Evolutionary conservation across 2,888 invertebrate species (phyloP).

Genomic region (Meghimatium bilineatum): DNA sequence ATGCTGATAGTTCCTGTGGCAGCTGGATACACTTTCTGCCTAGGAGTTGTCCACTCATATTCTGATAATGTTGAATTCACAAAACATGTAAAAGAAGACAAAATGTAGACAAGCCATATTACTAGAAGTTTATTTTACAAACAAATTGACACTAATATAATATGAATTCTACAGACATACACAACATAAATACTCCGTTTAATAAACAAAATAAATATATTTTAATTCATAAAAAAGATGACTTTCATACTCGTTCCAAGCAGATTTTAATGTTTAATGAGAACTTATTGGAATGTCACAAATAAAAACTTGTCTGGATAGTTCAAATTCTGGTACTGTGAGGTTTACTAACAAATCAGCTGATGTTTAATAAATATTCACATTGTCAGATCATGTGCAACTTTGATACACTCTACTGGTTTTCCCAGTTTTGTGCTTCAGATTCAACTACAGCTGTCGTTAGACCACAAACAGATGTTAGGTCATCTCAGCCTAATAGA

Average conservation of each 20-base stretch:
- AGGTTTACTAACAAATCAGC: background rate
- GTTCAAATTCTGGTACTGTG: background rate
- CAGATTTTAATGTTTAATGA: background rate
- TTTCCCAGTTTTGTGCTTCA: no score
- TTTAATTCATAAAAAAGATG: background rate
- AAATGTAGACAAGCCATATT: background rate
- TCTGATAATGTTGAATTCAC: no score
- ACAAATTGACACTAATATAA: background rate
- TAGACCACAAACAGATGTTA: no score
- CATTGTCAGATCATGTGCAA: background rate
- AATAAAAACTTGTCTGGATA: background rate
- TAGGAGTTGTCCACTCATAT: no score
- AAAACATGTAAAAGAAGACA: no score
- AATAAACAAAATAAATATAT: background rate
- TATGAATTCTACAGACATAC: slow-evolving; percentile 15
- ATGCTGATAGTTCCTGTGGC: no score
- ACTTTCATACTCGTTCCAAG: background rate
- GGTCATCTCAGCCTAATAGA: no score
- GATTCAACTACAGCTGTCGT: no score
- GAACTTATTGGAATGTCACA: background rate
- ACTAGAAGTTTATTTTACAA: slow-evolving; percentile 24
- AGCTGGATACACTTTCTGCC: no score
- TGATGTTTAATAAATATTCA: background rate
- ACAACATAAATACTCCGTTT: slow-evolving; percentile 27
- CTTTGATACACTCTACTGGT: background rate